Evolutionary conservation across 2,113 vertebrate species (phyloP), one percentile per base, ranked within the genome.

Genomic region (Brienomyrus brachyistius): DNA sequence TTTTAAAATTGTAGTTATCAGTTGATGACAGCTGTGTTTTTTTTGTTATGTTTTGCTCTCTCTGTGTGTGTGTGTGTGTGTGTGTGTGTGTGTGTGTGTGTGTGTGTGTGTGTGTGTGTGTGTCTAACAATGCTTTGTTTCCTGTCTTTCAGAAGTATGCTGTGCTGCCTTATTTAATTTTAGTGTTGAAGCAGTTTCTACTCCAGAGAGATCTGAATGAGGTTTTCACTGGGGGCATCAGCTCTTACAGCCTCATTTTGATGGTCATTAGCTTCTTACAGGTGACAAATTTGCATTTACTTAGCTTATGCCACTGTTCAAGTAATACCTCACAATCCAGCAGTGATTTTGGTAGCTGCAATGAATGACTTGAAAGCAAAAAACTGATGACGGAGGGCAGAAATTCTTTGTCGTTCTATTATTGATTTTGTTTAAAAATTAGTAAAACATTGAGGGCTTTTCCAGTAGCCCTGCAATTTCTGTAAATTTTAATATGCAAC

Each of bases 201-300:
- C 91, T 92, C 83, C 91, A 92, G 89, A 89, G 91, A 85, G 91
- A 92, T 89, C 86, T 92, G 59, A 92, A 92, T 89, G 90, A 92
- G 84, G 90, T 91, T 66, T 92, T 91, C 80, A 92, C 91, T 56
- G 91, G 90, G 51, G 91, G 91, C 31, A 91, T 92, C 82, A 92
- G 91, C 77, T 92, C 90, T 40, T 92, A 92, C 89, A 90, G 90
- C 87, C 90, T 92, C 43, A 91, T 92, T 90, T 89, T 91, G 70
- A 91, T 91, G 90, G 90, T 83, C 70, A 91, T 92, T 66, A 92
- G 91, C 88, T 92, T 92, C 90, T 86, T 92, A 48, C 91, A 92
- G 91, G 91, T 92, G 90, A 40, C 31, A 31, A 11, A 70, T 70
- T 31, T 70, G 23, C 56, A 40, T 31, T 45, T 19, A 23, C 52